Percentiles rank a stretch among this genome's conserved stretches.
These are phyloP conservation scores for Drosophila parabipectinata DNA, from an alignment of 1,140 invertebrate species.

Conservation along the genomic window DNA sequence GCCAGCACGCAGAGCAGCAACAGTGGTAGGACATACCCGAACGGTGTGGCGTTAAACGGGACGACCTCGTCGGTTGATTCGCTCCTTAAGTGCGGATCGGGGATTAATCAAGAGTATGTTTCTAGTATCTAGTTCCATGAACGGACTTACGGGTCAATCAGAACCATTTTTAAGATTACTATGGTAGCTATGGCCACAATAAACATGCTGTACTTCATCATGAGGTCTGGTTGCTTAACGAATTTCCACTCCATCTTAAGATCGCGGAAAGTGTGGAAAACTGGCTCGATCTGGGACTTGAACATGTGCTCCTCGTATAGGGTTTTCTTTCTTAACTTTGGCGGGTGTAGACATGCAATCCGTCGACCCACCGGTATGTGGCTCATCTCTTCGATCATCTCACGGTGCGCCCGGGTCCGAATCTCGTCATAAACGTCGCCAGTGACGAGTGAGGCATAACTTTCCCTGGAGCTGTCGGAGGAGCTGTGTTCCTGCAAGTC, in stretches of 20 bases:
- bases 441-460: too few relatives aligned
- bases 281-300: slow-evolving; percentile 36
- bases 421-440: too few relatives aligned
- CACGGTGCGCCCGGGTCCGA: too few relatives aligned
- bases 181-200: slow-evolving; percentile 5
- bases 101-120: too few relatives aligned
- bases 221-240: slow-evolving; percentile 51
- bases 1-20: slow-evolving; percentile 1
- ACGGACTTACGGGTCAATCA: background rate
- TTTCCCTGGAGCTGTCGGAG: too few relatives aligned
- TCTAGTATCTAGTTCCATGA: too few relatives aligned
- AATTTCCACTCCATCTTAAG: slow-evolving; percentile 48
- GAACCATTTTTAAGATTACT: background rate
- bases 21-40: background rate
- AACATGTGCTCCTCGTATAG: slow-evolving; percentile 48
- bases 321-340: too few relatives aligned
- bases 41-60: background rate
- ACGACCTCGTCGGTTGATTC: background rate
- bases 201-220: slow-evolving; percentile 67
- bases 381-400: too few relatives aligned
- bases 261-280: slow-evolving; percentile 52
- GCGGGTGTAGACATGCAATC: too few relatives aligned
- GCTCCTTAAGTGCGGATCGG: too few relatives aligned
- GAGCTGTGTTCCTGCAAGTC: background rate
- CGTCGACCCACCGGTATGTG: too few relatives aligned